Evolutionary conservation across 2,797 vertebrate genomes (phyloP).

Genomic region (Neosalanx taihuensis): DNA sequence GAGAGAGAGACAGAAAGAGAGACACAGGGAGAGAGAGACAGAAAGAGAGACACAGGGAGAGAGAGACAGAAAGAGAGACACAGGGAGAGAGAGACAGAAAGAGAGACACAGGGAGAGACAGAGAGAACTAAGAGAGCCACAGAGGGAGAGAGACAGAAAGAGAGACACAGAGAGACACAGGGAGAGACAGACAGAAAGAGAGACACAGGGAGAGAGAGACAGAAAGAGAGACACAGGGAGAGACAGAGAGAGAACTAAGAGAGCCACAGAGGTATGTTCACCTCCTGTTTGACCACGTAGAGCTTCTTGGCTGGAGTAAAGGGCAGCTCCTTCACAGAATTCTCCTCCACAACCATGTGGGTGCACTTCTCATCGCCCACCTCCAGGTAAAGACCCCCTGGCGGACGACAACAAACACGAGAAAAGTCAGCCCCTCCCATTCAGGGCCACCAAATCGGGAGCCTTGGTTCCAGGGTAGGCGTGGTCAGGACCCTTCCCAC

Average conservation of each 20-base stretch:
- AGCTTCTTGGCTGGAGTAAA: slow-evolving; percentile 81
- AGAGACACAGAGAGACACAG: too few species aligned
- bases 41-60: too few species aligned
- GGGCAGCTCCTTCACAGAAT: slow-evolving; percentile 88
- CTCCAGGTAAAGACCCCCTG: slow-evolving; percentile 83
- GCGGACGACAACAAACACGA: not conserved
- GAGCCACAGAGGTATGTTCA: slow-evolving; percentile 46
- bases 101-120: not conserved
- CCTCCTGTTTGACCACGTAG: slow-evolving; percentile 96
- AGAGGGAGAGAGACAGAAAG: too few species aligned
- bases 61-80: too few species aligned
- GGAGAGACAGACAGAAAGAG: too few species aligned
- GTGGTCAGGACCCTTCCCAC: slow-evolving; percentile 56
- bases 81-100: too few species aligned
- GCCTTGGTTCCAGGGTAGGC: not conserved
- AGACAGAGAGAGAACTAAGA: not conserved
- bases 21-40: too few species aligned
- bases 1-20: not conserved
- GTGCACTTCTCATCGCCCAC: slow-evolving; percentile 89
- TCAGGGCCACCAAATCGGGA: too few species aligned
- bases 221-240: too few species aligned
- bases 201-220: too few species aligned
- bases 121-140: too few species aligned
- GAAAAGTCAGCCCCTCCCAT: too few species aligned
- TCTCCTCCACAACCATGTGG: slow-evolving; percentile 95